Conservation (phyloP, 2,113 vertebrate genomes). For the Aepyceros melampus region DNA sequence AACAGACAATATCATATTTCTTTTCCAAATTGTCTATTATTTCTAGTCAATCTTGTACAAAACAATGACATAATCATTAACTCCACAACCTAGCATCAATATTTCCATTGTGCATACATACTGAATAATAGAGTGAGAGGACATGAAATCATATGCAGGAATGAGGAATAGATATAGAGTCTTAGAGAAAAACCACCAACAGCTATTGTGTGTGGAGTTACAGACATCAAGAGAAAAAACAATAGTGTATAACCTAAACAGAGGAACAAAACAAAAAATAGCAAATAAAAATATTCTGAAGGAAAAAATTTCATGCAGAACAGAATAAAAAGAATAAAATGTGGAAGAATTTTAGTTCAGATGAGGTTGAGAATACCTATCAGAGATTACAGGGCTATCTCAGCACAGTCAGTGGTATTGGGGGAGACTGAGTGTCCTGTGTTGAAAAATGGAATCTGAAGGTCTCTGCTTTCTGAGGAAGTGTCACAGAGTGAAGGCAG, state of each 20-base stretch:
- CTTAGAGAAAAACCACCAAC: neutral
- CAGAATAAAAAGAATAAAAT: neutral
- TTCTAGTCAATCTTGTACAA: neutral
- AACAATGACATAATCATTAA: neutral
- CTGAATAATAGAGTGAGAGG: neutral
- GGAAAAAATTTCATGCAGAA: neutral
- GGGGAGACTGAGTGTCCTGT: neutral
- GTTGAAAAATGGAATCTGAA: neutral
- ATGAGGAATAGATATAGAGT: neutral
- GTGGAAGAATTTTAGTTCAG: neutral
- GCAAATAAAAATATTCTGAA: neutral
- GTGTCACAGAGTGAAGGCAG: neutral
- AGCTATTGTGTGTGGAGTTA: neutral
- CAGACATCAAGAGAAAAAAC: neutral
- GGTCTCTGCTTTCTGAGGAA: neutral
- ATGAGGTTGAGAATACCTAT: neutral
- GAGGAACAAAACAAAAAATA: neutral
- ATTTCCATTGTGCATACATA: neutral
- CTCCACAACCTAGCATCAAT: neutral
- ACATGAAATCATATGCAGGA: neutral
- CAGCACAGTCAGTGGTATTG: fast-evolving
- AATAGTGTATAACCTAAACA: neutral
- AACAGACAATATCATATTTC: neutral
- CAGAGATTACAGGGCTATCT: neutral
- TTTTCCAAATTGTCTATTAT: neutral